Conservation (phyloP, 2,888 invertebrate genomes). For the Polyommatus iphigenia region DNA sequence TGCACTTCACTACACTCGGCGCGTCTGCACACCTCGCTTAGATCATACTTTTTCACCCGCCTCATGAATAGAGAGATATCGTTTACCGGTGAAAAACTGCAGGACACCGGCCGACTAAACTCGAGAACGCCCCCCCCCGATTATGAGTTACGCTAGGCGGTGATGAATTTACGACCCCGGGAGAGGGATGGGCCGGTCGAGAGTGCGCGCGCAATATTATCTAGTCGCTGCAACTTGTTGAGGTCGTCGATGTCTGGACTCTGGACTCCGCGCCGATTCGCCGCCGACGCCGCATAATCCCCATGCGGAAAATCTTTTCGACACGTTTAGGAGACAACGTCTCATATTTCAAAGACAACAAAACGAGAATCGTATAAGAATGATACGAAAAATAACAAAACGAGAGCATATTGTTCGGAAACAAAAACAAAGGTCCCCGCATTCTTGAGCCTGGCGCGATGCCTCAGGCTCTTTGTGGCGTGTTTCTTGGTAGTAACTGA, state of each 20-base stretch:
- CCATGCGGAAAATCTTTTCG: not conserved
- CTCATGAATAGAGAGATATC: conserved; percentile 25
- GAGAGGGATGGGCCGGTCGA: conserved; percentile 40
- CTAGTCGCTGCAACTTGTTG: conserved; percentile 52
- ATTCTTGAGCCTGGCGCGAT: conserved; percentile 26
- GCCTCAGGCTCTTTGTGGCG: conserved; percentile 51
- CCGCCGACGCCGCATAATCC: conserved; percentile 8
- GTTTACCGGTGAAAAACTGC: not conserved
- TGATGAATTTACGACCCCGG: conserved; percentile 26
- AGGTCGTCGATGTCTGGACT: conserved; percentile 32
- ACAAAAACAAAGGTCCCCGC: not conserved
- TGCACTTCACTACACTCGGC: conserved; percentile 69
- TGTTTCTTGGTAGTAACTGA: conserved; percentile 63
- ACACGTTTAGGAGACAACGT: not conserved
- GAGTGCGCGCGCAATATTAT: conserved; percentile 53
- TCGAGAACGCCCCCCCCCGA: not conserved
- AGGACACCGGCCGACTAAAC: not conserved
- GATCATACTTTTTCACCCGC: conserved; percentile 4
- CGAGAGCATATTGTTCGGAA: not conserved
- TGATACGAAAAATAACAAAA: not conserved
- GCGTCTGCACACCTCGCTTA: conserved; percentile 30
- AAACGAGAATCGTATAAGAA: not conserved
- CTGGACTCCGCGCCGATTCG: conserved; percentile 1
- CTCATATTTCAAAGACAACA: not conserved
- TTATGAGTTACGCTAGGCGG: not conserved